Evolutionary conservation across 1,140 invertebrate species (phyloP).

Genomic region (Hyles euphorbiae): DNA sequence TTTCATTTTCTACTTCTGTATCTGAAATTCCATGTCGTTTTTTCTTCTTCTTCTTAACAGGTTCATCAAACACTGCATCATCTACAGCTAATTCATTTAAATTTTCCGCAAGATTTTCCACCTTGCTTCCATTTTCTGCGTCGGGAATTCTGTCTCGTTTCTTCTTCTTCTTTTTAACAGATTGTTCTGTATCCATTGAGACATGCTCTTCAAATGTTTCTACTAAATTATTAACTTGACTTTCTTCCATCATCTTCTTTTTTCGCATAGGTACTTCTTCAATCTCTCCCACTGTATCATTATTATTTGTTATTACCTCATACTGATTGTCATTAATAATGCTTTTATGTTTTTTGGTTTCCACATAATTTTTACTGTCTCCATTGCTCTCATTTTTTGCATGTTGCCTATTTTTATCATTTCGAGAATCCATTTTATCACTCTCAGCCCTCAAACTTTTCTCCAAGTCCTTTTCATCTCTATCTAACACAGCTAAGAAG

Average conservation of each 20-base stretch:
- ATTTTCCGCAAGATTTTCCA: constrained; percentile 7
- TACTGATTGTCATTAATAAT: no score
- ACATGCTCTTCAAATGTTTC: constrained; percentile 1
- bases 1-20: neutral
- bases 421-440: constrained; percentile 5
- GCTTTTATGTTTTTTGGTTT: neutral
- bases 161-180: constrained; percentile 22
- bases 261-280: constrained; percentile 16
- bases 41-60: constrained; percentile 16
- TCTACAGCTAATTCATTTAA: constrained; percentile 13
- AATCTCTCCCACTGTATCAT: neutral
- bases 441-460: constrained; percentile 20
- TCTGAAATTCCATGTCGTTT: neutral
- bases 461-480: constrained; percentile 57
- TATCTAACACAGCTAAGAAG: constrained; percentile 93
- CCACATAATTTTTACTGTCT: constrained; percentile 3
- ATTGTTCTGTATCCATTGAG: constrained; percentile 6
- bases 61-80: neutral
- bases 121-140: neutral
- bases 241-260: constrained; percentile 25
- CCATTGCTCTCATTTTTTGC: constrained; percentile 14
- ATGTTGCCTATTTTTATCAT: constrained; percentile 5
- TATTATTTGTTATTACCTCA: no score
- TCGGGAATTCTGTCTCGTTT: constrained; percentile 8
- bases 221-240: constrained; percentile 3